Evolutionary conservation across 2,888 invertebrate genomes (phyloP), one percentile per base, ranked within the genome.

Genomic region (Rosalia funebris): DNA sequence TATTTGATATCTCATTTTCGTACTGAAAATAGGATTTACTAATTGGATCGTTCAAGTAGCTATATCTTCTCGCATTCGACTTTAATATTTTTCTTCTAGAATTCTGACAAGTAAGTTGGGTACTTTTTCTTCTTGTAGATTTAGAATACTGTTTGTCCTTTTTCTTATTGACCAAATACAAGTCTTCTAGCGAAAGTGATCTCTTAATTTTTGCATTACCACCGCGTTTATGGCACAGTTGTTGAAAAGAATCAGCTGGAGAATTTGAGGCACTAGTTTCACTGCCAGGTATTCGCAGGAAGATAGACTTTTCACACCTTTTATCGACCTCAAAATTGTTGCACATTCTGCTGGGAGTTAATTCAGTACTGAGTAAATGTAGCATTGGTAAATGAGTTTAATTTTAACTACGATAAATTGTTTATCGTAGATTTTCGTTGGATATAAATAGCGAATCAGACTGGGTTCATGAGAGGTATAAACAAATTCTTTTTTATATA

Each of bases 401-500:
- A 57, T 59, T 57, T 65, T 55, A 62, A 60, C 53, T 47, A 14
- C 19, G 32, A 44, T 57, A 57, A 62, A 47, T 63, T 58, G 66
- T 63, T 61, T 63, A 63, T 57, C 44, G 44, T 52, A 55, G 37
- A 3, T 46, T 59, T 57, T 44, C 32, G 57, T 45, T 50, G 44
- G 60, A 55, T 66, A 66, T 61, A 66, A 66, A 63, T 66, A 66
- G 66, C 59, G 57, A 59, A 55, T 52, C 45, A 55, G 50, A 41
- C 17, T 45, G 37, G 39, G 61, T 63, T 59, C 56, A 47, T 45
- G 17, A 46, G 15, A 47, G 14, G 4, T 32, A 54, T 65, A 65
- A 65, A 65, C 65, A 65, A 57, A 65, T 50, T 57, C 47, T 34
- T 34, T 25, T 7, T 25, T 34, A n/a, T 34, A 34, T 34, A 34